These are phyloP conservation scores for Mastigias papua DNA, from an alignment of 30 jellyfish, hydroid and myxozoan species.

Conservation along the genomic window DNA sequence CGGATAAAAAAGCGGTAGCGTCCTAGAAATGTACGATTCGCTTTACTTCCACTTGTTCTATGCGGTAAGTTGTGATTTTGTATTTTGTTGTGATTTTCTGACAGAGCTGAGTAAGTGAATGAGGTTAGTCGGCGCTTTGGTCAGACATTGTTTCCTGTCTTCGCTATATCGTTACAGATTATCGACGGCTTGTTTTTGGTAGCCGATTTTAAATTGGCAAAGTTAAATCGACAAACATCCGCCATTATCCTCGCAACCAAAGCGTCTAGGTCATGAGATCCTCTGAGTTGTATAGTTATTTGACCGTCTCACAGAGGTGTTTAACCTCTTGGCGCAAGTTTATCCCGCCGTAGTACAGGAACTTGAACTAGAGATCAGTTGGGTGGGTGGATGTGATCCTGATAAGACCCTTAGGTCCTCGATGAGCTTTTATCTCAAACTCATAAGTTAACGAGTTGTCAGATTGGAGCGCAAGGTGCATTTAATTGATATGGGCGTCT, in stretches of 20 bases:
- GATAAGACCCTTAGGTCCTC: not conserved
- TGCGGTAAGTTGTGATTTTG: not conserved
- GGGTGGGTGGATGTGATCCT: not conserved
- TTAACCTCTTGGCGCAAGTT: not conserved
- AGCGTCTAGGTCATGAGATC: constrained; percentile 19
- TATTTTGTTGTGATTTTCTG: not conserved
- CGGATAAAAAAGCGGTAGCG: not conserved
- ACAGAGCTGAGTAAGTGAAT: not conserved
- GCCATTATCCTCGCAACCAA: constrained; percentile 8
- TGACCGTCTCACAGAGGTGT: not conserved
- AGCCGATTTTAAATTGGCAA: constrained; percentile 28
- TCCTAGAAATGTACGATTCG: not conserved
- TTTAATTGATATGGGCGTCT: too few relatives aligned
- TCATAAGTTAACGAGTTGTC: not conserved
- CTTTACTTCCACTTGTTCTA: not conserved
- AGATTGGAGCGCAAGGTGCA: not conserved
- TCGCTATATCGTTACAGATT: constrained; percentile 8
- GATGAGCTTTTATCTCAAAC: not conserved
- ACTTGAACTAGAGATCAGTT: not conserved
- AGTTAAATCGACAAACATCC: constrained; percentile 4
- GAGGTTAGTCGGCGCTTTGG: constrained; percentile 1
- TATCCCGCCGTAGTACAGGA: not conserved
- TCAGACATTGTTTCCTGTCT: constrained; percentile 1
- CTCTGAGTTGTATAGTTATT: not conserved
- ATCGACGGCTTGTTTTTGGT: constrained; percentile 28